Evolutionary conservation across 1,140 invertebrate species (phyloP), one percentile per base, ranked within the genome.

Genomic region (Monochamus saltuarius): DNA sequence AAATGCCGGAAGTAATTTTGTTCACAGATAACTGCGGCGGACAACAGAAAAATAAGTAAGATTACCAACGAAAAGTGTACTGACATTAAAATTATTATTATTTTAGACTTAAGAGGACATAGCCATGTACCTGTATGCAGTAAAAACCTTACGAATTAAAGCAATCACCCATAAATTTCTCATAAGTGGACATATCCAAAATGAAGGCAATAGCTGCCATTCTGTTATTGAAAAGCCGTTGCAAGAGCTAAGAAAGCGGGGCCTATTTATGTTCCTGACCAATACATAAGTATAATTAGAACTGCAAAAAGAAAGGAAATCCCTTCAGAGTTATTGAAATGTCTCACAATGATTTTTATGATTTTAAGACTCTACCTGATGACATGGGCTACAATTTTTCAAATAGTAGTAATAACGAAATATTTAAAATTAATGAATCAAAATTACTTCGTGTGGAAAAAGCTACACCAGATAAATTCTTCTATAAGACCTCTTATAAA

Each of bases 1-100:
- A 43, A 43, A 50, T 22, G 29, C 8, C 43, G 11, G 59, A 76
- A 36, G 19, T 73, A 35, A 66, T 69, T 52, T 69, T 74, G n/a
- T 61, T 75, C 65, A 69, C 72, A 1, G 75, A 77, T 58, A 78
- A 75, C 55, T 77, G 75, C 59, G 61, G 70, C 22, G 75, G 71
- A 1, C 76, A 78, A 53, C 72, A 78, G 54, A 71, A 75, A 60
- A 78, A 79, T 29, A 29, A 29, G 22, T 54, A 59, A 66, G 60
- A 73, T 61, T 54, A 42, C 2, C n/a, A 54, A 4, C n/a, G 1
- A 11, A 7, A 35, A 39, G 16, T 54, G 11, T 1, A 38, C 39
- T 29, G 39, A 4, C 4, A n/a, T 40, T 56, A 4, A 29, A 29
- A 3, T 29, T 29, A 6, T 29, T 29, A 3, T 29, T 29, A 3